Evolutionary conservation across 2,113 vertebrate genomes (phyloP), one percentile per base, ranked within the genome.

Genomic region (Quiscalus mexicanus): DNA sequence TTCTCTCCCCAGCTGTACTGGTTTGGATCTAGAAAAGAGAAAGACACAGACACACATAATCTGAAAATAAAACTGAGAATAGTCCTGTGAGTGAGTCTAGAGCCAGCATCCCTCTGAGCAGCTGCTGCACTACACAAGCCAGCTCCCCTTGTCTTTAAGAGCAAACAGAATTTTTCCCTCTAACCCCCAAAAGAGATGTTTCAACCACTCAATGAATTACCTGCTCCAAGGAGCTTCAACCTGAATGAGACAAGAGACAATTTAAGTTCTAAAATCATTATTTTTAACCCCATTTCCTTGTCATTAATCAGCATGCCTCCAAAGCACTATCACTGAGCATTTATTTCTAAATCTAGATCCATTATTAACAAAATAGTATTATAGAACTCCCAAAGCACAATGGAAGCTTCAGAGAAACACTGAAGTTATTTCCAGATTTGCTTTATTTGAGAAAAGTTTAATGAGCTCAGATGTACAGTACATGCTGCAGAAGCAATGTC

Each of bases 1-100:
- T 99, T 99, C 94, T 99, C 99, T 31, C 99, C 99, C 99, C 99
- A 99, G 68, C 99, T 99, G 93, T 99, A 99, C 98, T 99, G 99
- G 96, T 99, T 99, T 24, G 99, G 99, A 98, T 99, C 99, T 99
- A 95, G 41, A 86, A 92, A 45, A 97, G 63, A 95, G 52, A 93
- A 87, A 95, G 87, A 65, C 42, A 96, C 33, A 95, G 52, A 95
- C 21, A 96, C 76, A 97, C 89, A 93, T 93, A 77, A 94, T 64
- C 93, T 94, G 89, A 96, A 95, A 96, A 93, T 70, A 95, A 65
- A 92, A 93, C 90, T 67, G 83, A 83, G 58, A 87, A 45, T 27
- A 90, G n/a, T 86, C 80, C 75, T 35, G 13, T 23, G 55, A 62
- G 60, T 3, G 28, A 85, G 82, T 3, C 79, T 89, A 85, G 69